Evolutionary conservation across 2,113 vertebrate species (phyloP).

Genomic region (Lynx canadensis): DNA sequence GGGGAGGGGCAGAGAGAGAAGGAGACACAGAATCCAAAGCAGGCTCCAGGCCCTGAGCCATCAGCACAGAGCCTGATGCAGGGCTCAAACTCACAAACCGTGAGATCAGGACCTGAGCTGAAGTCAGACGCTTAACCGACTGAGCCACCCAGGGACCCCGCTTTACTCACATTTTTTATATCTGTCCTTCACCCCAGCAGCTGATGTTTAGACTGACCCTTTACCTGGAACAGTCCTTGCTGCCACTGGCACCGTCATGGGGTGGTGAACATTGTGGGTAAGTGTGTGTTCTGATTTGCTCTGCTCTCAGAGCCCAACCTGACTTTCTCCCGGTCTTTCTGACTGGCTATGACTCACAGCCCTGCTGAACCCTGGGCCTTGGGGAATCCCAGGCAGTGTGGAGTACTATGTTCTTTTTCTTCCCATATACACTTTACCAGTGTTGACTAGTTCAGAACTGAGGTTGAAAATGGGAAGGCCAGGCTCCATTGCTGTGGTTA

Average conservation of each 20-base stretch:
- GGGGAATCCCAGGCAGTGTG: background rate
- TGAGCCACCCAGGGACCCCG: no score
- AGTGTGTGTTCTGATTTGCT: background rate
- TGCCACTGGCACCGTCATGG: background rate
- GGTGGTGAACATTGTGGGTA: background rate
- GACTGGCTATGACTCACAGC: constrained; percentile 1
- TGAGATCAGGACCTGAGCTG: no score
- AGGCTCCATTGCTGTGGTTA: background rate
- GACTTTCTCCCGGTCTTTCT: background rate
- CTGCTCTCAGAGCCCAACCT: background rate
- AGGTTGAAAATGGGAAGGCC: background rate
- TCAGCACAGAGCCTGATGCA: no score
- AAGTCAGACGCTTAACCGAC: no score
- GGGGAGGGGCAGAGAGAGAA: no score
- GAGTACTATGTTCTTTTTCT: background rate
- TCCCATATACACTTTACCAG: background rate
- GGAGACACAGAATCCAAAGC: no score
- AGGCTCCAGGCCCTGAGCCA: no score
- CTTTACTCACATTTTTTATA: background rate
- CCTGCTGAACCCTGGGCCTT: background rate
- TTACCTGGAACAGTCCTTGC: background rate
- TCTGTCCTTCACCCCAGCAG: background rate
- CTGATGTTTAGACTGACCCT: background rate
- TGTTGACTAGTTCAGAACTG: background rate
- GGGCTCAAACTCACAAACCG: no score